phyloP scores from a whole-genome alignment of 2,888 invertebrate genomes.

The Pyrrhosoma nymphula region DNA sequence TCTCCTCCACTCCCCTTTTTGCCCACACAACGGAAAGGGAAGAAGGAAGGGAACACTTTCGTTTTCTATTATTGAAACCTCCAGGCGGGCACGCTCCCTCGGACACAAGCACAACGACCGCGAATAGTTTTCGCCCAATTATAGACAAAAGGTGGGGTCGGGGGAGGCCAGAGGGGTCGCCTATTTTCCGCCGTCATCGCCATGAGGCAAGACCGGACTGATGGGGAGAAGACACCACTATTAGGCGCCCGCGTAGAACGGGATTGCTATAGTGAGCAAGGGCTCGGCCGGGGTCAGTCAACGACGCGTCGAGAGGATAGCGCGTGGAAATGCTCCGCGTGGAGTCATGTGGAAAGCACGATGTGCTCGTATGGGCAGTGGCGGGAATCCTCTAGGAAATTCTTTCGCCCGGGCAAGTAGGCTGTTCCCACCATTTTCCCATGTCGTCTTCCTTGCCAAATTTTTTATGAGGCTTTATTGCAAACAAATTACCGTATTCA shows the following conservation, averaged over 20 bases:
- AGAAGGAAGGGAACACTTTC: slow-evolving; percentile 9
- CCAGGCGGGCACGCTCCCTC: not conserved
- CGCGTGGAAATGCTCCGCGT: too few relatives aligned
- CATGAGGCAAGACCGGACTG: not conserved
- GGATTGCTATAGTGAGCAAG: not conserved
- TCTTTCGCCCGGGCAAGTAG: too few relatives aligned
- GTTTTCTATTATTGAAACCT: slow-evolving; percentile 36
- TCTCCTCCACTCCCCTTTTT: not conserved
- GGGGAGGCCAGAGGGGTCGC: not conserved
- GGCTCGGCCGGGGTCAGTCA: too few relatives aligned
- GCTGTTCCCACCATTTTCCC: too few relatives aligned
- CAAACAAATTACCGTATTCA: too few relatives aligned
- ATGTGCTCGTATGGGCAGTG: too few relatives aligned
- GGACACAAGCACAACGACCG: not conserved
- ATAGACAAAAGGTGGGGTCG: not conserved
- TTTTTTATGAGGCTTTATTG: too few relatives aligned
- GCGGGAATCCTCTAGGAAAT: too few relatives aligned
- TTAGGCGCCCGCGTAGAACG: not conserved
- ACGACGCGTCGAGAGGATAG: too few relatives aligned
- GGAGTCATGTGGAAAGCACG: too few relatives aligned
- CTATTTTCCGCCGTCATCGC: not conserved
- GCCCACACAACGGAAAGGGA: not conserved
- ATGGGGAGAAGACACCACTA: not conserved
- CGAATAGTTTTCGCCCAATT: slow-evolving; percentile 30
- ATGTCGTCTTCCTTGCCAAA: too few relatives aligned